Base-by-base conservation (phyloP, 1,140 invertebrate species). In the Liolophura sinensis region DNA sequence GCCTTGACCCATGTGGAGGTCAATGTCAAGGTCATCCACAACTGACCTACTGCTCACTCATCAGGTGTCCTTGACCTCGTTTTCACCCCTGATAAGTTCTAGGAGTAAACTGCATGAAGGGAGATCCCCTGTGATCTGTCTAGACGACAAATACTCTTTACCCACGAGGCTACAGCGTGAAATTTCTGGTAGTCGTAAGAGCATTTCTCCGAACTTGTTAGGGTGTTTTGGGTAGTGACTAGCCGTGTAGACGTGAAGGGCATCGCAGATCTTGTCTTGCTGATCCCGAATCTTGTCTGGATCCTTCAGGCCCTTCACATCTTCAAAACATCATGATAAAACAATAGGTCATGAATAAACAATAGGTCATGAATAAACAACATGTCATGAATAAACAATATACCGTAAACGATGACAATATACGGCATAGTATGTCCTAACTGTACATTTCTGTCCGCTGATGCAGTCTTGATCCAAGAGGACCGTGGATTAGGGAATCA, bases 41-140 rank as follows among this genome's bases (percentile, higher is more conserved):
- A 3, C n/a, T n/a, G n/a, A 40, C 9, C 31, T 5, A 9, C 3
- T 40, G 3, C 3, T 9, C 31, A 40, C 15, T 24, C 54, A 54
- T 56, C 4, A 14, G 27, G 55, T 56, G 16, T 72, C 70, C 63
- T 72, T 72, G 22, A 62, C 66, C 18, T 66, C 70, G 54, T 73
- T 75, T 22, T 82, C 80, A 25, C 80, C 80, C 82, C 95, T 89
- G 51, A 98, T 86, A 51, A 98, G 88, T 86, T 97, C 95, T 92
- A 97, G 96, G 62, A 97, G 88, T 68, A 98, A 88, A 83, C 97
- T 96, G 86, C 97, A 98, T 78, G 92, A 93, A 89, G 81, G 96
- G 87, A 79, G 90, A 40, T 40, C 31, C 3, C 91, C 65, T 95
- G 86, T 89, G 95, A 92, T 83, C 40, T 65, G 31, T 25, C 69